Conservation (phyloP, 2,888 invertebrate species). For the Ferrisia virgata region DNA sequence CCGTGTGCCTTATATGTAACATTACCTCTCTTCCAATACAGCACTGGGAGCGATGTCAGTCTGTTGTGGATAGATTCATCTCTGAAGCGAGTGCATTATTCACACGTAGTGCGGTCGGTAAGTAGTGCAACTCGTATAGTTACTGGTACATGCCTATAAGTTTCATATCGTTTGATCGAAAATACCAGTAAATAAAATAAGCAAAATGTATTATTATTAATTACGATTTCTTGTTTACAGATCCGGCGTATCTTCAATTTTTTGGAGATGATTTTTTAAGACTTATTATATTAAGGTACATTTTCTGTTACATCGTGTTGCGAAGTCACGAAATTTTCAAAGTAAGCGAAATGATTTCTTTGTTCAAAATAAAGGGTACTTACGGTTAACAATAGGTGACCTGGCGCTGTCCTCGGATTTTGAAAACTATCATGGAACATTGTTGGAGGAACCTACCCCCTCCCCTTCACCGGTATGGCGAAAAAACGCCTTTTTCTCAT, state of each 20-base stretch:
- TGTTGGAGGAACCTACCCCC: no score
- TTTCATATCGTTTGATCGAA: no score
- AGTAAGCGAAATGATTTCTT: conserved; percentile 53
- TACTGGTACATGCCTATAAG: background rate
- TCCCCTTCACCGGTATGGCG: no score
- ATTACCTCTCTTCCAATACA: conserved; percentile 78
- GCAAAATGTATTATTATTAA: background rate
- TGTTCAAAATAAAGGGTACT: no score
- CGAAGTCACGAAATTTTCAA: conserved; percentile 78
- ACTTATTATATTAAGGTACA: conserved; percentile 79
- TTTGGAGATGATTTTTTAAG: conserved; percentile 94
- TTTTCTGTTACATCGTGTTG: conserved; percentile 89
- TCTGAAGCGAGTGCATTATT: conserved; percentile 82
- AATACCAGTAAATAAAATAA: background rate
- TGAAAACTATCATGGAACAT: no score
- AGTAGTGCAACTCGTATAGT: conserved; percentile 52
- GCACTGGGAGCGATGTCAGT: conserved; percentile 87
- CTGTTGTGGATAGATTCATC: conserved; percentile 83
- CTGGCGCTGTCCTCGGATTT: no score
- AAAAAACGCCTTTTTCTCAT: no score
- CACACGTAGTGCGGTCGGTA: conserved; percentile 76
- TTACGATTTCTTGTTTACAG: conserved; percentile 54
- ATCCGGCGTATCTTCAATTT: conserved; percentile 74
- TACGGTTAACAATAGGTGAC: no score
- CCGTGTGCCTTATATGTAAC: conserved; percentile 87